Base-by-base conservation (phyloP, 2,888 invertebrate species). In the Meta bourneti region DNA sequence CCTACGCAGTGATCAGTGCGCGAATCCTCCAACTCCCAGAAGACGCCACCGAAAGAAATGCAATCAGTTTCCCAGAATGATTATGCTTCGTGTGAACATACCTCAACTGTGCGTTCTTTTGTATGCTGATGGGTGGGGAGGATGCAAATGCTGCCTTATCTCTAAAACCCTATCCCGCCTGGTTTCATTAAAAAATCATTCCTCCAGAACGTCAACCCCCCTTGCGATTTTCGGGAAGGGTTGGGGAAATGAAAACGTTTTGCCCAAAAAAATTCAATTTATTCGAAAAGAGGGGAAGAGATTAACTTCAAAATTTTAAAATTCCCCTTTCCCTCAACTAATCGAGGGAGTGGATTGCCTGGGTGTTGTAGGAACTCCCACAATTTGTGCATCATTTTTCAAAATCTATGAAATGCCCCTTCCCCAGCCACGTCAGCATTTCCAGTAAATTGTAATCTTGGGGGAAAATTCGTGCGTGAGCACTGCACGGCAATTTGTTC, bases 211-310 rank as follows among this genome's bases (percentile, higher is more conserved):
- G 61, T 61, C 61, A 61, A 61, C 6, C 61, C 61, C 34, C 82
- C 82, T 61, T 74, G 54, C 51, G 34, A 34, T 34, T 34, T 34
- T 34, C 34, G 34, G 34, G 54, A 54, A 72, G 20, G 20, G 19
- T 11, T 19, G 49, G 70, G 48, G 81, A 69, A 80, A 72, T 82
- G 71, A 51, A 75, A 75, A 52, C 13, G n/a, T 84, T 75, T 75
- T 8, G 52, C 61, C 61, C 19, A 74, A 20, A 81, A 83, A 75
- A 84, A 72, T 84, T 74, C 84, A 84, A 84, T 84, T 84, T 75
- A 84, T 84, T 54, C 72, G 49, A 54, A 74, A 54, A 34, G 52
- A 54, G 72, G 48, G 19, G 80, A 34, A n/a, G 54, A 19, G 82
- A n/a, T 34, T 34, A 16, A 81, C 19, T 20, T 78, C 11, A 79